Percentiles rank a stretch among this genome's conserved stretches.
Conservation (phyloP, 2,797 vertebrate species). For the Thalassophryne amazonica region DNA sequence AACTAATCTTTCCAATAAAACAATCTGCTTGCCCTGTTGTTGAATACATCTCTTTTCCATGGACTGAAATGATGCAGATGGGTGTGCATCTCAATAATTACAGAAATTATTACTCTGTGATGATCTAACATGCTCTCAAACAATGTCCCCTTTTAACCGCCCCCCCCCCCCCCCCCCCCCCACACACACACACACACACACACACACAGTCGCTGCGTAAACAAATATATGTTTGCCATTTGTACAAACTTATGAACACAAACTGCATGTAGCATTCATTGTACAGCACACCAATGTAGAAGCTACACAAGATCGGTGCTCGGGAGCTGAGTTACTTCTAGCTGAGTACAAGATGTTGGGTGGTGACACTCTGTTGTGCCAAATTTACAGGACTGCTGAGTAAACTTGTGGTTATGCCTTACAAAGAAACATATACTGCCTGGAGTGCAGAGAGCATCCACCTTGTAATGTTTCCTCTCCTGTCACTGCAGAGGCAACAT, state of each 20-base stretch:
- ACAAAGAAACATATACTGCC: constrained; percentile 28
- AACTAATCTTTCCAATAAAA: constrained; percentile 72
- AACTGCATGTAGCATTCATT: constrained; percentile 50
- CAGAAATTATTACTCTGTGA: constrained; percentile 71
- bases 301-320: constrained; percentile 50
- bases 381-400: constrained; percentile 61
- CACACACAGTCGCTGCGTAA: constrained; percentile 44
- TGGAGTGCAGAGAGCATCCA: constrained; percentile 27
- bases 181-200: too few species aligned
- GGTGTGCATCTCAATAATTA: constrained; percentile 71
- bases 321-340: constrained; percentile 56
- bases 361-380: constrained; percentile 57
- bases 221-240: constrained; percentile 49
- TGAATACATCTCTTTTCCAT: constrained; percentile 60
- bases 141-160: constrained; percentile 52
- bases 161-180: constrained; percentile 34
- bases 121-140: constrained; percentile 72
- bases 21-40: constrained; percentile 75
- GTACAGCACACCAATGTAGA: constrained; percentile 30
- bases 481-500: constrained; percentile 32
- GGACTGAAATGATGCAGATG: constrained; percentile 57
- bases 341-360: constrained; percentile 66
- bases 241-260: constrained; percentile 43
- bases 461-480: constrained; percentile 20
- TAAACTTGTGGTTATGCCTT: constrained; percentile 45